A percentile compares a stretch with the other conserved stretches of the same genome.
phyloP scores from a whole-genome alignment of 2,113 vertebrate genomes.

The Taurulus bubalis region DNA sequence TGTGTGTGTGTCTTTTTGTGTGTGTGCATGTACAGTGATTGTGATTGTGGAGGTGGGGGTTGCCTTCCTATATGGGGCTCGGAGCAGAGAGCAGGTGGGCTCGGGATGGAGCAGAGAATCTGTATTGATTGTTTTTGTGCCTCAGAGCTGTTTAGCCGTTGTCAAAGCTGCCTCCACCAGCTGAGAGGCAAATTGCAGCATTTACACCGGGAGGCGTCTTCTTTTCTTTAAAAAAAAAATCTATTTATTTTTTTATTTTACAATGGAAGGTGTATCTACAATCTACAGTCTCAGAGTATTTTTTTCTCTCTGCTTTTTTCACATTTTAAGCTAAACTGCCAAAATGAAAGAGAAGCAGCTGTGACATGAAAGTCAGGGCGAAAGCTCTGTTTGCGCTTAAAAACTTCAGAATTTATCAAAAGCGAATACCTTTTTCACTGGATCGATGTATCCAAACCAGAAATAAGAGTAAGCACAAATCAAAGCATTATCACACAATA shows the following conservation, averaged over 20 bases:
- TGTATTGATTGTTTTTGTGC: slow-evolving; percentile 95
- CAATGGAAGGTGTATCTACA: slow-evolving; percentile 60
- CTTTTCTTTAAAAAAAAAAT: slow-evolving; percentile 42
- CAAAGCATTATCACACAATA: background rate
- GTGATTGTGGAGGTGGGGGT: slow-evolving; percentile 71
- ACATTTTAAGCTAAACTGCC: slow-evolving; percentile 77
- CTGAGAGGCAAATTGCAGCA: slow-evolving; percentile 99
- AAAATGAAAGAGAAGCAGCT: slow-evolving; percentile 83
- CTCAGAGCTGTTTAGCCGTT: slow-evolving; percentile 95
- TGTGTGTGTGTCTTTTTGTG: slow-evolving; percentile 36
- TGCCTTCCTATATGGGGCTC: slow-evolving; percentile 76
- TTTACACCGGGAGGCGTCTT: slow-evolving; percentile 92
- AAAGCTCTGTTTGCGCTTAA: slow-evolving; percentile 71
- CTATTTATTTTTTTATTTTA: slow-evolving; percentile 68
- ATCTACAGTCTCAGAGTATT: slow-evolving; percentile 67
- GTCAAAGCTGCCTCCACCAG: slow-evolving; percentile 98
- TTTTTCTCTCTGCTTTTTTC: slow-evolving; percentile 88
- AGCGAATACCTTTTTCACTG: background rate
- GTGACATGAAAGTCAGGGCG: slow-evolving; percentile 77
- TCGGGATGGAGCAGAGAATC: slow-evolving; percentile 91
- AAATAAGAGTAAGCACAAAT: background rate
- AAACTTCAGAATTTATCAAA: background rate
- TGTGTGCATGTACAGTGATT: slow-evolving; percentile 47
- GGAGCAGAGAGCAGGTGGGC: slow-evolving; percentile 89
- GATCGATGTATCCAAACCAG: background rate